Conservation (phyloP, 2,888 invertebrate species). For the Buathra laborator region DNA sequence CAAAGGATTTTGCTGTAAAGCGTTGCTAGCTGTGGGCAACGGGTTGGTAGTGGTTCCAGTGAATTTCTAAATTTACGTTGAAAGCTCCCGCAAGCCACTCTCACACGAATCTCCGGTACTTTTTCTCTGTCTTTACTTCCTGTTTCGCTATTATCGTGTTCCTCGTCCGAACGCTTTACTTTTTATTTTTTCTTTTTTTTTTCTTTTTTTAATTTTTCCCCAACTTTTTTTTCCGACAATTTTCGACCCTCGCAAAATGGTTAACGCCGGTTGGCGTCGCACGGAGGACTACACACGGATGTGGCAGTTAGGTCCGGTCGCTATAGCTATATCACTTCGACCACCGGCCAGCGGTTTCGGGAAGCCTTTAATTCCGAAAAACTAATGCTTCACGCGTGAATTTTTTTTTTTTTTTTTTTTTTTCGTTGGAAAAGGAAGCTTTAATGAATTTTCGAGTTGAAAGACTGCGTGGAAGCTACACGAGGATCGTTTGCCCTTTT, state of each 20-base stretch:
- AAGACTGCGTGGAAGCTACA: no score
- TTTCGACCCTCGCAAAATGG: slow-evolving; percentile 45
- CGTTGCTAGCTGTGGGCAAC: slow-evolving; percentile 43
- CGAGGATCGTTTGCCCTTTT: no score
- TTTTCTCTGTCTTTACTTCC: slow-evolving; percentile 48
- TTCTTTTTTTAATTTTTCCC: slow-evolving; percentile 14
- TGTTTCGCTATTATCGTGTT: slow-evolving; percentile 41
- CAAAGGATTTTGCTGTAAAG: slow-evolving; percentile 67
- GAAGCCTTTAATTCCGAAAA: slow-evolving; percentile 52
- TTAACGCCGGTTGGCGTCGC: slow-evolving; percentile 27
- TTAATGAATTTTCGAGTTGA: not conserved
- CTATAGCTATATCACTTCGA: not conserved
- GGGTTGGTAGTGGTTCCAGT: slow-evolving; percentile 45
- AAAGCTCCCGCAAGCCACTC: slow-evolving; percentile 60
- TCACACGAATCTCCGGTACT: slow-evolving; percentile 55
- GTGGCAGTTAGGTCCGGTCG: not conserved
- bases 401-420: not conserved
- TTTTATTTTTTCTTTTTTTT: not conserved
- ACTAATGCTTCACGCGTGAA: slow-evolving; percentile 11
- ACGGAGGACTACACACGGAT: not conserved
- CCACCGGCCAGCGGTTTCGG: slow-evolving; percentile 25
- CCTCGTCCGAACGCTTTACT: not conserved
- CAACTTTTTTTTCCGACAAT: slow-evolving; percentile 38
- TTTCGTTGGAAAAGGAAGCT: not conserved
- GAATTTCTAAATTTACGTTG: slow-evolving; percentile 69